Percentiles rank a stretch among this genome's conserved stretches.
Evolutionary conservation across 1,140 invertebrate genomes (phyloP).

Genomic region (Diabrotica undecimpunctata): DNA sequence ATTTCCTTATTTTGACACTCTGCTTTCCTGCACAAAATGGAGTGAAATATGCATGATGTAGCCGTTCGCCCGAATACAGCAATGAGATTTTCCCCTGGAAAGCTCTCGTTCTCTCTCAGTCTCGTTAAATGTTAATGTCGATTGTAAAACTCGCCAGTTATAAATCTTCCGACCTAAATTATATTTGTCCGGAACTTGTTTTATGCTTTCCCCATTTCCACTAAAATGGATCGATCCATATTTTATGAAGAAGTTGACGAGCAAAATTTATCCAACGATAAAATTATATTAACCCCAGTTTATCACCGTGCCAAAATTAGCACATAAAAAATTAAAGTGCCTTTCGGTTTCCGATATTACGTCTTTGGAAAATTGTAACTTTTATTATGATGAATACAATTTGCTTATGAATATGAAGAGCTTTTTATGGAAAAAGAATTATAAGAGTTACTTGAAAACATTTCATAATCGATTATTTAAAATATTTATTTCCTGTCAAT

Average conservation of each 20-base stretch:
- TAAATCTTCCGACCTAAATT: slow-evolving; percentile 42
- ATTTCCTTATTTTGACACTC: background rate
- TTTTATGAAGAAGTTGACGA: slow-evolving; percentile 38
- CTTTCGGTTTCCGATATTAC: background rate
- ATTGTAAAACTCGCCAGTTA: slow-evolving; percentile 42
- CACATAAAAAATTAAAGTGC: slow-evolving; percentile 12
- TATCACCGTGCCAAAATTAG: slow-evolving; percentile 11
- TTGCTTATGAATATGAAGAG: background rate
- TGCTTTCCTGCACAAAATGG: background rate
- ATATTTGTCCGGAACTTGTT: slow-evolving; percentile 43
- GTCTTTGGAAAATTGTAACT: background rate
- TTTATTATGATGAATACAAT: background rate
- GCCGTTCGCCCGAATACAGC: slow-evolving; percentile 5
- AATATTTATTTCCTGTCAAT: too few species aligned
- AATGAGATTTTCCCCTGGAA: slow-evolving; percentile 36
- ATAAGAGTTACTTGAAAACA: too few species aligned
- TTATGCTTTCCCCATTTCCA: slow-evolving; percentile 35
- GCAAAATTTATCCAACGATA: slow-evolving; percentile 33
- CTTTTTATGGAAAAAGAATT: too few species aligned
- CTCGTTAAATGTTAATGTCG: slow-evolving; percentile 41
- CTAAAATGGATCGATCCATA: slow-evolving; percentile 38
- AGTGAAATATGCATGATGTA: slow-evolving; percentile 19
- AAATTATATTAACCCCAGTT: slow-evolving; percentile 27
- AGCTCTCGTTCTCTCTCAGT: slow-evolving; percentile 17
- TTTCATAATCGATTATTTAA: too few species aligned